Evolutionary conservation across 2,797 vertebrate species (phyloP), one percentile per base, ranked within the genome.

Genomic region (Sebastes vulpes): DNA sequence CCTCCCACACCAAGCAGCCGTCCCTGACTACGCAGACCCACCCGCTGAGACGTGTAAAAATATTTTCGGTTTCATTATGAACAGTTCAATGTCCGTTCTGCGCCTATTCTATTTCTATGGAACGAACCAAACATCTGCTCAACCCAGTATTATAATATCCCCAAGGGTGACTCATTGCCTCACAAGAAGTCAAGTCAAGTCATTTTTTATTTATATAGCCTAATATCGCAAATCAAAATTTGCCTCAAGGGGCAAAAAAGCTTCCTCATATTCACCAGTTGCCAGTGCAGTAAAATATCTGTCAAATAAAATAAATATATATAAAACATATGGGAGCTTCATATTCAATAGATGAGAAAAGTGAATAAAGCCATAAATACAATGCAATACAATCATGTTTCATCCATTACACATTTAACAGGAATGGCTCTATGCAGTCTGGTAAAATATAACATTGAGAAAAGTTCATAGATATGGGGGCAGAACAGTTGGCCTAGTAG

Each of bases 401-500:
- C 28, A 73, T 28, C 38, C 50, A 65, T 75, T 60, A 63, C 59
- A 79, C 38, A 54, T 32, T 25, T 14, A 74, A 38, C 18, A 58
- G 60, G 65, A 72, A 79, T 65, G 71, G 32, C 6, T 52, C 42
- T 16, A 18, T 67, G 35, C 65, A 56, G 35, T 52, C n/a, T 32
- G 42, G 71, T 60, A 52, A 38, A 46, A 77, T 75, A 42, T 42
- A 75, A 59, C 69, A 52, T 63, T 83, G 59, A 67, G 50, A 78
- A 60, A 52, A 42, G 75, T 75, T 85, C 63, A 79, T 56, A 75
- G 59, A 77, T 38, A 69, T 53, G 53, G 25, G 29, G 21, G 50
- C 46, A 73, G 63, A 77, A 48, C 54, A 42, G 63, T 63, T 52
- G 67, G 76, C 72, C 69, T 50, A 54, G 78, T 65, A 74, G 86